Percentiles rank a stretch among this genome's conserved stretches.
These are phyloP conservation scores for Echinops telfairi DNA, from an alignment of 2,113 vertebrate species.

Conservation along the genomic window DNA sequence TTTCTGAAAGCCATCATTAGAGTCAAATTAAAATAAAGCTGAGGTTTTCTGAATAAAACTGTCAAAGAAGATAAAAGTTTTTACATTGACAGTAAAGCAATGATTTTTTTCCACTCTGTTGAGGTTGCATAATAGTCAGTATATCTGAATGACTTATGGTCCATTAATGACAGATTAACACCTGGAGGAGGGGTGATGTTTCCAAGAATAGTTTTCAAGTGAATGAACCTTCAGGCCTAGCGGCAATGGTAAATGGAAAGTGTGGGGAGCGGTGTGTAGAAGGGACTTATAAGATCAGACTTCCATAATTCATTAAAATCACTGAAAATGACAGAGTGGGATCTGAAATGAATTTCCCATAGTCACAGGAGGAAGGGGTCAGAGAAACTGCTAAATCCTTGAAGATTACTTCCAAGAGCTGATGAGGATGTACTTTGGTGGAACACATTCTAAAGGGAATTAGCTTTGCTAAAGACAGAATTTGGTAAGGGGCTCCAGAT, in stretches of 20 bases:
- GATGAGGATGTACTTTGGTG: neutral
- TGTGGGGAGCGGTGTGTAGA: conserved; percentile 14
- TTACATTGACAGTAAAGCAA: conserved; percentile 85
- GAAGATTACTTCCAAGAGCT: neutral
- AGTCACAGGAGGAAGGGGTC: conserved; percentile 1
- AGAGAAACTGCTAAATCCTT: conserved; percentile 31
- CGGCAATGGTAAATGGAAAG: conserved; percentile 66
- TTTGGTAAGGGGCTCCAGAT: neutral
- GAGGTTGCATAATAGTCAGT: conserved; percentile 80
- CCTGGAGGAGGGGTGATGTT: conserved; percentile 66
- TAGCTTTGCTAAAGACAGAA: neutral
- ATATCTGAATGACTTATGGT: conserved; percentile 84
- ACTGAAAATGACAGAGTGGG: neutral
- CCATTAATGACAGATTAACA: conserved; percentile 79
- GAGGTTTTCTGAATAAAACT: conserved; percentile 87
- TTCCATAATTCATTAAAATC: conserved; percentile 37
- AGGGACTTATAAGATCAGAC: conserved; percentile 36
- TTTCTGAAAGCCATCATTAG: conserved; percentile 83
- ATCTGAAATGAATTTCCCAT: conserved; percentile 62
- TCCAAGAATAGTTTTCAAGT: conserved; percentile 68
- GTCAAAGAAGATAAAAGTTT: conserved; percentile 85
- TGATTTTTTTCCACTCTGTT: conserved; percentile 83
- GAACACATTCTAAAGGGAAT: conserved; percentile 1
- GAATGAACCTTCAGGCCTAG: conserved; percentile 63
- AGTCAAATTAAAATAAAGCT: conserved; percentile 85